Conservation (phyloP, 2,113 vertebrate genomes). For the Solea solea region DNA sequence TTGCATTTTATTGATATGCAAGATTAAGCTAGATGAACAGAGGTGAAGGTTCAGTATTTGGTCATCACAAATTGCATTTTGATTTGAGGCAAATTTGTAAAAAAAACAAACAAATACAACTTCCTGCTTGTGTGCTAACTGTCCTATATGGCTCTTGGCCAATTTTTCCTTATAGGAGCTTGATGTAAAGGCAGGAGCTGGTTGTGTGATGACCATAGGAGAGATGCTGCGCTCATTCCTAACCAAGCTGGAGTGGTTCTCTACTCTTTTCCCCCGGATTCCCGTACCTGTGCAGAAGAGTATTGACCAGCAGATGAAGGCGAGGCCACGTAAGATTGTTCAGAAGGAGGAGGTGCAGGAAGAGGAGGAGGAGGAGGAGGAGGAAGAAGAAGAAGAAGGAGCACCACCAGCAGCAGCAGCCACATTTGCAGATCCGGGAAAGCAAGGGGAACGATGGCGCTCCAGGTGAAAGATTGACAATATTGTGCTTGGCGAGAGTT, state of each 20-base stretch:
- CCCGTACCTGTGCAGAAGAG: slow-evolving; percentile 97
- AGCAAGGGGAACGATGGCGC: slow-evolving; percentile 86
- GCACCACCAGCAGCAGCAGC: slow-evolving; percentile 38
- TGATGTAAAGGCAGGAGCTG: slow-evolving; percentile 97
- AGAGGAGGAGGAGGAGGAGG: slow-evolving; percentile 87
- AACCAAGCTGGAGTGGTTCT: slow-evolving; percentile 99
- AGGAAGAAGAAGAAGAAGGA: slow-evolving; percentile 72
- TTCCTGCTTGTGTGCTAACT: slow-evolving; percentile 13
- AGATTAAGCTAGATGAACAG: slow-evolving; percentile 85
- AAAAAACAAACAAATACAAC: neutral
- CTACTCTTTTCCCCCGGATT: slow-evolving; percentile 96
- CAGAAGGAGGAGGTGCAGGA: slow-evolving; percentile 88
- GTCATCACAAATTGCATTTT: slow-evolving; percentile 79
- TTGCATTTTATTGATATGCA: slow-evolving; percentile 57
- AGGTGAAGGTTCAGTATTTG: slow-evolving; percentile 85
- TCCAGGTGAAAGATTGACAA: slow-evolving; percentile 84
- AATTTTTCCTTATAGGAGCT: slow-evolving; percentile 86
- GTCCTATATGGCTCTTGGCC: slow-evolving; percentile 58
- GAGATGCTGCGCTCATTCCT: slow-evolving; percentile 99
- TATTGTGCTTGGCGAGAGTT: too few species aligned
- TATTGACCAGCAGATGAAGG: slow-evolving; percentile 97
- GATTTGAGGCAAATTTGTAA: slow-evolving; percentile 41
- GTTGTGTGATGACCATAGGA: slow-evolving; percentile 96
- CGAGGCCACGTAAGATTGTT: slow-evolving; percentile 88
- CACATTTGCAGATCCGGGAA: slow-evolving; percentile 81